Conservation (phyloP, 2,888 invertebrate genomes). For the Tenthredo mesomela region DNA sequence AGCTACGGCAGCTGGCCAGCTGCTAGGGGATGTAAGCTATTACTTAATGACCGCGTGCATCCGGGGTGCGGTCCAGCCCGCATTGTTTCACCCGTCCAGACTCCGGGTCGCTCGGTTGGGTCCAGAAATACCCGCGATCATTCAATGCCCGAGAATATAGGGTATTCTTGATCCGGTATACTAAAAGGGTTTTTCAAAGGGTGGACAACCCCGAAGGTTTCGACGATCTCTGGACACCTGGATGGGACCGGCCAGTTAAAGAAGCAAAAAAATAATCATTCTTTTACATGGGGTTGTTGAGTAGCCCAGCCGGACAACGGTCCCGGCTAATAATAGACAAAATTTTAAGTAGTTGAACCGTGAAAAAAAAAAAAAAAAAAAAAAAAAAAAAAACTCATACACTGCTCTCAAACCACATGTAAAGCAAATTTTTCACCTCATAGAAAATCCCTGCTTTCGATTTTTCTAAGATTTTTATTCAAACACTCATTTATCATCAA, state of each 20-base stretch:
- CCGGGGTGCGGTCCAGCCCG: constrained; percentile 76
- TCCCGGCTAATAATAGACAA: neutral
- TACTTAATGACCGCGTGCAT: constrained; percentile 73
- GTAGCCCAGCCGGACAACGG: neutral
- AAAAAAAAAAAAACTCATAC: neutral
- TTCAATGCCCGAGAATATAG: constrained; percentile 21
- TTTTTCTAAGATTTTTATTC: too few species aligned
- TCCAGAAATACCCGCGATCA: constrained; percentile 2
- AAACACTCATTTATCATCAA: too few species aligned
- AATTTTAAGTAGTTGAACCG: neutral
- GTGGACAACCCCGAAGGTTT: constrained; percentile 21
- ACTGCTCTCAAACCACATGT: neutral
- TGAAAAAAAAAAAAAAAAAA: neutral
- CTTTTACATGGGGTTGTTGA: neutral
- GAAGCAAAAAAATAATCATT: constrained; percentile 33
- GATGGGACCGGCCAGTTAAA: constrained; percentile 60
- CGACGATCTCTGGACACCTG: constrained; percentile 68
- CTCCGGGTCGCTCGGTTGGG: neutral
- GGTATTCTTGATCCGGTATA: constrained; percentile 29
- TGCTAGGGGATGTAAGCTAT: constrained; percentile 67
- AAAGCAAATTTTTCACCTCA: neutral
- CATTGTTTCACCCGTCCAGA: constrained; percentile 70
- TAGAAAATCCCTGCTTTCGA: neutral
- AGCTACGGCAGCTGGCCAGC: constrained; percentile 59
- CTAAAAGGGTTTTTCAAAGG: constrained; percentile 23